Evolutionary conservation across 30 jellyfish, hydroid and myxozoan genomes (phyloP), one percentile per base, ranked within the genome.

Genomic region (Aurelia coerulea): DNA sequence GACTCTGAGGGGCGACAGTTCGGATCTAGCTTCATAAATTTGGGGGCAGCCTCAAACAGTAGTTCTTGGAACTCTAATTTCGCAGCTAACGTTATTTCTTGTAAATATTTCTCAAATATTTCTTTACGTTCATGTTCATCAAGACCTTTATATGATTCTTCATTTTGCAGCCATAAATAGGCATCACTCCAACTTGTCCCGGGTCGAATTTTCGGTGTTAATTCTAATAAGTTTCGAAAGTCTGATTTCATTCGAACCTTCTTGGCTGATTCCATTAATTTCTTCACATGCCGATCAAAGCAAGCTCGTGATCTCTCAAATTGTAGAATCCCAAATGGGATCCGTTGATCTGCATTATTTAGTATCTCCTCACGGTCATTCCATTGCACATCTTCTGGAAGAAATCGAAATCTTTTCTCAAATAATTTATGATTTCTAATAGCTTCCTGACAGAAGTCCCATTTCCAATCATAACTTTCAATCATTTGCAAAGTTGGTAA

Each of bases 151-250:
- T 95, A 95, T 9, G 97, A 84, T 73, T 95, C 99, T 71, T 95
- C 98, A 13, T 76, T 74, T 37, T 88, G 70, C 51, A 95, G 91
- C 91, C 88, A 83, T 80, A 68, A 83, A 71, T 97, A 85, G 1
- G 99, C 99, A 90, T 90, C 99, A 32, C 90, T 79, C 99, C 99
- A 95, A 87, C 97, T 95, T 64, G 99, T 95, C 10, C 99, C 99
- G 3, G 99, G 99, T 41, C 94, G 85, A 31, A 95, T 95, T 51
- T 88, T 72, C 11, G 90, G 85, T 23, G 98, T 95, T 37, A 90
- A 74, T 81, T 90, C 98, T 12, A 95, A 70, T 69, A 95, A 78
- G 60, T 95, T 90, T n/a, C 99, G 78, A 90, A 95, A 95, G 69
- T 95, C 98, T 15, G 85, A 64, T 74, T 88, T 95, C 97, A 90